Evolutionary conservation across 2,113 vertebrate genomes (phyloP).

Genomic region (Centrocercus urophasianus): DNA sequence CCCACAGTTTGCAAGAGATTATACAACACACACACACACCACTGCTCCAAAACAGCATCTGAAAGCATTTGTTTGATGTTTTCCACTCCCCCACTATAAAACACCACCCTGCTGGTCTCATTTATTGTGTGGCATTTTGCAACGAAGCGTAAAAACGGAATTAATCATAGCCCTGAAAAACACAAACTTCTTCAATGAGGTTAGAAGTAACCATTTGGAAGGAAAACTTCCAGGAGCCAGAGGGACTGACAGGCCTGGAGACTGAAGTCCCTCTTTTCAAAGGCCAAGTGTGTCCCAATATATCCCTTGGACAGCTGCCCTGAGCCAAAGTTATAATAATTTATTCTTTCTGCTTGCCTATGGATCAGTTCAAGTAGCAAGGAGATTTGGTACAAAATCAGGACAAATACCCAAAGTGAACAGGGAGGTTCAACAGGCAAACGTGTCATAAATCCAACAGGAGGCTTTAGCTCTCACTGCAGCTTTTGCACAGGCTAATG

Average conservation of each 20-base stretch:
- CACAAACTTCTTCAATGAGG: constrained; percentile 55
- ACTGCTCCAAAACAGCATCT: constrained; percentile 25
- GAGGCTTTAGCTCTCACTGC: background rate
- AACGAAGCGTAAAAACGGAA: constrained; percentile 50
- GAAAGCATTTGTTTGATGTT: constrained; percentile 30
- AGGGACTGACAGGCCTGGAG: constrained; percentile 41
- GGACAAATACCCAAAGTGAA: constrained; percentile 16
- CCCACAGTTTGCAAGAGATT: background rate
- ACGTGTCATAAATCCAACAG: background rate
- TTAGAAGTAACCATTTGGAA: constrained; percentile 64
- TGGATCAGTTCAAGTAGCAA: constrained; percentile 19
- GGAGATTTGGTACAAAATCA: constrained; percentile 54
- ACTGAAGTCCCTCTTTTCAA: constrained; percentile 65
- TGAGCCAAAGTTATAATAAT: constrained; percentile 48
- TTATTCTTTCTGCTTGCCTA: constrained; percentile 35
- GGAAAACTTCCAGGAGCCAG: constrained; percentile 69
- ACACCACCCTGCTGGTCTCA: constrained; percentile 49
- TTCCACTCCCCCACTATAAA: background rate
- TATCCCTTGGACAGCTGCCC: constrained; percentile 64
- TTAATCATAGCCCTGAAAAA: constrained; percentile 68
- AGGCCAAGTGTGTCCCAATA: constrained; percentile 64
- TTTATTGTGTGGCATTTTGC: constrained; percentile 65
- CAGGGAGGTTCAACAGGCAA: background rate
- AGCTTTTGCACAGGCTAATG: background rate
- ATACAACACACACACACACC: background rate